A percentile compares a stretch with the other conserved stretches of the same genome.
Evolutionary conservation across 2,888 invertebrate genomes (phyloP).

Genomic region (Drosophila mettleri): DNA sequence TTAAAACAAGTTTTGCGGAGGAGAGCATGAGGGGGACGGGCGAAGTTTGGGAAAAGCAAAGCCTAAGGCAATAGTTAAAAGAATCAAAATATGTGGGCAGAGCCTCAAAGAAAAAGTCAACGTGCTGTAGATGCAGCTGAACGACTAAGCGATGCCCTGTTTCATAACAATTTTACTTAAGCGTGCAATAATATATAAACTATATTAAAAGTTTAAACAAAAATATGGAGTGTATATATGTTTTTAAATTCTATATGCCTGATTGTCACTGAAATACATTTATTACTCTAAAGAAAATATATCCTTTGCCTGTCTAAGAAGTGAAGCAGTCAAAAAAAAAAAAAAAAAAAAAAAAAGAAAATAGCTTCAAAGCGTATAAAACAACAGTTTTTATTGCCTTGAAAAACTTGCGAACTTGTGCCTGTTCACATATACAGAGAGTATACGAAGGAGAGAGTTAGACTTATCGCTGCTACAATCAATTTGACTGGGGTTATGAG

Average conservation of each 20-base stretch:
- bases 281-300: not conserved
- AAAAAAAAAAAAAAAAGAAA: no score
- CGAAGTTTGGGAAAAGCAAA: slow-evolving; percentile 6
- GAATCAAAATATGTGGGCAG: slow-evolving; percentile 13
- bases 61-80: slow-evolving; percentile 20
- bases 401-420: slow-evolving; percentile 17
- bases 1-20: slow-evolving; percentile 46
- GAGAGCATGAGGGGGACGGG: not conserved
- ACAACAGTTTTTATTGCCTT: slow-evolving; percentile 24
- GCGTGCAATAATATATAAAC: no score
- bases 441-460: not conserved
- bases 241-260: no score
- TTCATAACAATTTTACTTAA: no score
- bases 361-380: slow-evolving; percentile 39
- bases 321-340: no score
- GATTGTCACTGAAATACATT: no score
- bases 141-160: slow-evolving; percentile 2
- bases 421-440: not conserved
- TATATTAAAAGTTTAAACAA: no score
- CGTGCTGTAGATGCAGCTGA: not conserved
- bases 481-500: not conserved
- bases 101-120: slow-evolving; percentile 5
- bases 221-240: no score
- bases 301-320: not conserved
- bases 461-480: slow-evolving; percentile 29